Evolutionary conservation across 1,140 invertebrate genomes (phyloP), one percentile per base, ranked within the genome.

Genomic region (Acromyrmex echinatior): DNA sequence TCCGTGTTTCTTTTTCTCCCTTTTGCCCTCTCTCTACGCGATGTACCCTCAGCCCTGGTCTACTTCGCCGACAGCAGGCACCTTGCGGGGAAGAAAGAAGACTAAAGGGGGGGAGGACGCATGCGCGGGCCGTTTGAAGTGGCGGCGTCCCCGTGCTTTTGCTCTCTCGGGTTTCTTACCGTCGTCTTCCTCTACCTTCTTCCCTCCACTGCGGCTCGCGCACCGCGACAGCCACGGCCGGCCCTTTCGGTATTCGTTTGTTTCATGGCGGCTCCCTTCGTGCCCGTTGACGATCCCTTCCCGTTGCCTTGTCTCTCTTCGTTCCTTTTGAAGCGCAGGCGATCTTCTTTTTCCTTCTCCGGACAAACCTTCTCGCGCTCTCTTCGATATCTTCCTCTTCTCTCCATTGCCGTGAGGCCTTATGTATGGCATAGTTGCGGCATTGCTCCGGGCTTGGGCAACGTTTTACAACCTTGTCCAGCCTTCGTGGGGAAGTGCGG

Each of bases 181-280:
- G 85, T 78, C 74, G 85, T 45, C 76, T 70, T 79, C 65, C 74
- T 87, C 51, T 86, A 63, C 65, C 74, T 88, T 71, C 71, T 79
- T 84, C 86, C 84, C 77, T 82, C 39, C 85, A 39, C 70, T 80
- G 76, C 66, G 58, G 63, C 85, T 88, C 82, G 79, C 78, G 66
- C 76, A 62, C 65, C 82, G 85, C 87, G 89, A 91, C 90, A 88
- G 66, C 76, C 78, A 71, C 91, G 90, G 81, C 85, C 91, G 93
- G 93, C 91, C 93, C 91, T 93, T 93, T 92, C 93, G 94, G 94
- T 93, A 95, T 95, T 95, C 94, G 94, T 95, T 95, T 94, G 94
- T 95, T 93, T 94, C 94, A 93, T 92, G 93, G 91, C 91, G 91
- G 92, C 92, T 93, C 89, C 90, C 92, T 92, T 92, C 93, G 90